Percentiles rank a stretch among this genome's conserved stretches.
These are phyloP conservation scores for Boulengeromyrus knoepffleri DNA, from an alignment of 2,113 vertebrate genomes.

Conservation along the genomic window DNA sequence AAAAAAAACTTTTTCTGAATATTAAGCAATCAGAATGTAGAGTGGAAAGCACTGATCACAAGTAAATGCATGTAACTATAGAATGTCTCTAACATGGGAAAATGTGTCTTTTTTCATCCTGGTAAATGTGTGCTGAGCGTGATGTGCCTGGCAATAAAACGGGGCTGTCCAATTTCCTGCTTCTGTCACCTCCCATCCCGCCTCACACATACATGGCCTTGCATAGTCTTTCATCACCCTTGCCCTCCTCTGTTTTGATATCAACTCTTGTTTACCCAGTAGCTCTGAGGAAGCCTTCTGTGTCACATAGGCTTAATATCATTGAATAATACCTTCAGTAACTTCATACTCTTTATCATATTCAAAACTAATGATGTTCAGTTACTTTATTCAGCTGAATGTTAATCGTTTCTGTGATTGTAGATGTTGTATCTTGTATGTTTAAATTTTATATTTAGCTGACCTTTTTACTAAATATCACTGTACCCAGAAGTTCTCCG, in stretches of 20 bases:
- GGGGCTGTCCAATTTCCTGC: background rate
- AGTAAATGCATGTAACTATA: constrained; percentile 22
- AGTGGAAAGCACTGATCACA: constrained; percentile 23
- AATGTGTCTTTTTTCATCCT: constrained; percentile 5
- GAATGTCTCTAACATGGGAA: constrained; percentile 34
- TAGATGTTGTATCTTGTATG: background rate
- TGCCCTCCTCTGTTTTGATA: background rate
- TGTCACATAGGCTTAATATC: background rate
- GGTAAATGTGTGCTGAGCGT: background rate
- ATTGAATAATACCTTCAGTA: background rate
- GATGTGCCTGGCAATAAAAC: background rate
- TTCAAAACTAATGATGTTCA: background rate
- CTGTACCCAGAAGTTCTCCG: background rate
- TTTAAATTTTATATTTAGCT: background rate
- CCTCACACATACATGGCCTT: background rate
- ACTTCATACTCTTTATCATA: background rate
- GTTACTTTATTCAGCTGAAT: background rate
- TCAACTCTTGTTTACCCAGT: constrained; percentile 1
- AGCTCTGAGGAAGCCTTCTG: background rate
- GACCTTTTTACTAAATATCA: background rate
- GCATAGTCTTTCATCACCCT: constrained; percentile 16
- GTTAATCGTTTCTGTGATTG: background rate
- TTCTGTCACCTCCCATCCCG: background rate
- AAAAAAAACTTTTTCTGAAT: constrained; percentile 36
- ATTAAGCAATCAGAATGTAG: constrained; percentile 31